Evolutionary conservation across 1,140 invertebrate species (phyloP).

Genomic region (Polypedilum vanderplanki): DNA sequence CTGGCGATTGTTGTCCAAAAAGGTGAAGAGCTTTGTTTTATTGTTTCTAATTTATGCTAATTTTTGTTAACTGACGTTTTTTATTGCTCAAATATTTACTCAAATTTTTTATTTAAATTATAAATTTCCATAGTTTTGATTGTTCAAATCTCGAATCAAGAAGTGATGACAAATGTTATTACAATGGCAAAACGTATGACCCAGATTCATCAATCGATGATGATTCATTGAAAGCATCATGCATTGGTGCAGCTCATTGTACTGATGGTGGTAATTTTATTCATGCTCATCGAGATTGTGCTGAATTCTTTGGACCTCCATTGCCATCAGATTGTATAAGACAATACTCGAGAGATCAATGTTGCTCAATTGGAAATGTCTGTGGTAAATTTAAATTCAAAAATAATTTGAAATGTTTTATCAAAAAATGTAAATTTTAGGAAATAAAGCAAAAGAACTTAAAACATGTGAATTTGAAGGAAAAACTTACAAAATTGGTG

Average conservation of each 20-base stretch:
- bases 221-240: not conserved
- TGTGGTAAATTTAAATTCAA: constrained; percentile 39
- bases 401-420: not conserved
- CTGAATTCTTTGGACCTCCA: constrained; percentile 41
- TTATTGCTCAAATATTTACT: too few species aligned
- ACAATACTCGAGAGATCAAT: constrained; percentile 42
- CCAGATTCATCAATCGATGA: not conserved
- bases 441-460: constrained; percentile 39
- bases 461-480: constrained; percentile 46
- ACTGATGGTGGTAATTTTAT: constrained; percentile 35
- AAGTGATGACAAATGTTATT: not conserved
- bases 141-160: not conserved
- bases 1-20: not conserved
- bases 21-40: not conserved
- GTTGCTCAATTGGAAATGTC: constrained; percentile 44
- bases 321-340: constrained; percentile 41
- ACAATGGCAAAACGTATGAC: not conserved
- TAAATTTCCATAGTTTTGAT: not conserved
- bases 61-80: too few species aligned
- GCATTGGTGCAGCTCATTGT: not conserved
- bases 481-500: constrained; percentile 45
- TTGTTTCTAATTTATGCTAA: too few species aligned
- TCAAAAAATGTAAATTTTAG: too few species aligned
- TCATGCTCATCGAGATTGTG: constrained; percentile 46
- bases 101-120: not conserved